Conservation (phyloP, 2,888 invertebrate species). For the Sphaerophoria rueppellii region DNA sequence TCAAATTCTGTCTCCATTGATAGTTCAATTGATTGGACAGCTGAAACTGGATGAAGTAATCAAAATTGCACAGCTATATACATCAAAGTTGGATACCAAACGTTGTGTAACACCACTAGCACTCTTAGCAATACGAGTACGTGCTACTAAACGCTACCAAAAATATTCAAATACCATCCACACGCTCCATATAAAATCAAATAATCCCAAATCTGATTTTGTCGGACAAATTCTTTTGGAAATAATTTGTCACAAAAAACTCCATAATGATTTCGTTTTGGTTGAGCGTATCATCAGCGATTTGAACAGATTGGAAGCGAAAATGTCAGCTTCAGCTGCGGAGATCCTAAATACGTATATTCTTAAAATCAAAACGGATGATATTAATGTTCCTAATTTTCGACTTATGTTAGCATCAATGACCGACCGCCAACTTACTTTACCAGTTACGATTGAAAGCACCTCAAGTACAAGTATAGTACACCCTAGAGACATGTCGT, state of each 20-base stretch:
- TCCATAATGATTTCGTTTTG: constrained; percentile 81
- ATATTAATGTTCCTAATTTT: constrained; percentile 66
- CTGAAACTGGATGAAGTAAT: constrained; percentile 76
- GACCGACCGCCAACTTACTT: constrained; percentile 80
- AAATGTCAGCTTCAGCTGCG: constrained; percentile 82
- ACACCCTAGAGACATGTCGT: constrained; percentile 86
- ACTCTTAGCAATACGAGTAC: constrained; percentile 81
- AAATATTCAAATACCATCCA: constrained; percentile 83
- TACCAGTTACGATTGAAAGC: constrained; percentile 74
- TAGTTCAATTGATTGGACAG: constrained; percentile 77
- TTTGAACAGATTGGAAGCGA: constrained; percentile 78
- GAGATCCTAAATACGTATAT: constrained; percentile 82
- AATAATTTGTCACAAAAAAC: constrained; percentile 82
- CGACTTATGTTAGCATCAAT: constrained; percentile 79
- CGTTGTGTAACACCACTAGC: constrained; percentile 83
- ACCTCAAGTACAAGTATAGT: constrained; percentile 82
- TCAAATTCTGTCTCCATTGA: constrained; percentile 76
- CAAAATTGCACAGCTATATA: constrained; percentile 76
- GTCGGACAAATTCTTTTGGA: constrained; percentile 84
- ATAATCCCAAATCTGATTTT: constrained; percentile 83
- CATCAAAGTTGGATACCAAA: constrained; percentile 83
- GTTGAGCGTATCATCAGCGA: constrained; percentile 82
- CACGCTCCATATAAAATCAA: constrained; percentile 82
- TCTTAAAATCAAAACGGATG: constrained; percentile 67
- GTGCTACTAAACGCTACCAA: constrained; percentile 82